Conservation (phyloP, 2,113 vertebrate species). For the Pipa parva region DNA sequence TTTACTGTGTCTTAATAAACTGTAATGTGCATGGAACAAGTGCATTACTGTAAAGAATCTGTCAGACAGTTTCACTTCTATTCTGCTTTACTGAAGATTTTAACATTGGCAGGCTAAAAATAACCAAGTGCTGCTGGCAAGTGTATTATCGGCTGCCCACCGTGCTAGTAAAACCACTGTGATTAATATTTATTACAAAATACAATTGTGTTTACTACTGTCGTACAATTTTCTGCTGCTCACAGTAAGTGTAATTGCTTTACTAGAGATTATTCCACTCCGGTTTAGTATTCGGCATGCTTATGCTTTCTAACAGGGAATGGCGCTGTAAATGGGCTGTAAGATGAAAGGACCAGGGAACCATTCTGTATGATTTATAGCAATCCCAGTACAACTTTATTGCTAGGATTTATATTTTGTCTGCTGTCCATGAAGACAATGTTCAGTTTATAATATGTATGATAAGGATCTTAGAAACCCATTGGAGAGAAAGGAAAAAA, state of each 20-base stretch:
- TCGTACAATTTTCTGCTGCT: background rate
- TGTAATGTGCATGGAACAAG: too few species aligned
- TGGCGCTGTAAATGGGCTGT: background rate
- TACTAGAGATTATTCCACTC: conserved; percentile 2
- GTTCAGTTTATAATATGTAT: too few species aligned
- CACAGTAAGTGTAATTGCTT: background rate
- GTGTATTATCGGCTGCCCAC: conserved; percentile 3
- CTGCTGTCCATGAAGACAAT: too few species aligned
- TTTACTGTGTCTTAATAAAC: too few species aligned
- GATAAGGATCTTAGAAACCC: too few species aligned
- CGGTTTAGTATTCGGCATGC: background rate
- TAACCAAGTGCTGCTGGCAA: conserved; percentile 8
- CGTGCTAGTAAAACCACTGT: conserved; percentile 7
- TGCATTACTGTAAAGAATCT: too few species aligned
- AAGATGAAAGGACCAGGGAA: too few species aligned
- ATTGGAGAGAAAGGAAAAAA: too few species aligned
- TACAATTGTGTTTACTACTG: background rate
- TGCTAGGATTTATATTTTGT: too few species aligned
- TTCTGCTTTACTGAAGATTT: background rate
- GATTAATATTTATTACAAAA: conserved; percentile 22
- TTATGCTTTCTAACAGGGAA: background rate
- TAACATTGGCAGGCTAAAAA: conserved; percentile 16
- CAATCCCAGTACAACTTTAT: too few species aligned
- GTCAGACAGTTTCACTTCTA: too few species aligned
- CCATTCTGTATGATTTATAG: too few species aligned